A percentile compares a stretch with the other conserved stretches of the same genome.
phyloP scores from a whole-genome alignment of 30 jellyfish, hydroid and myxozoan species.

The Aurelia aurita complex sp. Pacific region DNA sequence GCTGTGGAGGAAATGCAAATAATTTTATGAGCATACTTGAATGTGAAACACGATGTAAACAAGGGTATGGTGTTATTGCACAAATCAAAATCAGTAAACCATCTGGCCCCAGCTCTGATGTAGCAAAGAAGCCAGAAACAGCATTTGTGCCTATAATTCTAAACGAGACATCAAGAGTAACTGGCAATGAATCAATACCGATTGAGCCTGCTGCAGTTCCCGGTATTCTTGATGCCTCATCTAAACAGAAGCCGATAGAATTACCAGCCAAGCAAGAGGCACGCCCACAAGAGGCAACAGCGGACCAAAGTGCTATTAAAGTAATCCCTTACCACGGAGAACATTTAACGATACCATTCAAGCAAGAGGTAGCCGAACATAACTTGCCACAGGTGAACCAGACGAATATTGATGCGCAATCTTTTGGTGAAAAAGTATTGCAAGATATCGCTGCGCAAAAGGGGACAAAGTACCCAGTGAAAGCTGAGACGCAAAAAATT shows the following conservation, averaged over 20 bases:
- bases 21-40: slow-evolving; percentile 93
- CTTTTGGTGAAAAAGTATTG: slow-evolving; percentile 22
- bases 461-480: neutral
- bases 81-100: slow-evolving; percentile 10
- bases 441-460: slow-evolving; percentile 33
- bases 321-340: slow-evolving; percentile 57
- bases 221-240: neutral
- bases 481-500: neutral
- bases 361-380: slow-evolving; percentile 16
- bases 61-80: slow-evolving; percentile 66
- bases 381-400: neutral
- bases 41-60: slow-evolving; percentile 91
- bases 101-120: neutral
- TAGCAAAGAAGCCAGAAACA: slow-evolving; percentile 4
- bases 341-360: slow-evolving; percentile 30
- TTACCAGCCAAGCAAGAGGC: neutral
- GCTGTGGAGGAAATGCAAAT: slow-evolving; percentile 99
- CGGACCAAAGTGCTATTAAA: slow-evolving; percentile 16
- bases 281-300: neutral
- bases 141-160: slow-evolving; percentile 38
- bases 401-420: slow-evolving; percentile 1
- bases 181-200: slow-evolving; percentile 22
- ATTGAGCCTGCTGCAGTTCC: slow-evolving; percentile 15
- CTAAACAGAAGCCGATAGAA: neutral
- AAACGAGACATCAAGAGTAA: slow-evolving; percentile 38